Evolutionary conservation across 2,113 vertebrate species (phyloP), one percentile per base, ranked within the genome.

Genomic region (Serinus canaria): DNA sequence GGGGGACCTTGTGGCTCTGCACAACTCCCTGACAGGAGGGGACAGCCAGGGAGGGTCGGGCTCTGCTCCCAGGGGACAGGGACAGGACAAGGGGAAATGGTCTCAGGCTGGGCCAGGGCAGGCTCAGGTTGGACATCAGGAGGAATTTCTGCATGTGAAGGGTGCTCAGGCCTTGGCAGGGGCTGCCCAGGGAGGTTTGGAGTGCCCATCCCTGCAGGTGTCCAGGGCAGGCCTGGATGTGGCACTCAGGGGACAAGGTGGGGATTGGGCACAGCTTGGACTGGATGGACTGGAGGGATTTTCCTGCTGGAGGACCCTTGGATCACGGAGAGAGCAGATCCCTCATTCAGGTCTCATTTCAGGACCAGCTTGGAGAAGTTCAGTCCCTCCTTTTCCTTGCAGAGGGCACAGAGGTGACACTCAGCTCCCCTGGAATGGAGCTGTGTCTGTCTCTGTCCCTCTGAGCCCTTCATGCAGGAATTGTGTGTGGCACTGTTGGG

Each of bases 241-340:
- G 77, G 20, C 77, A 44, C 62, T 79, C 0, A 70, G 79, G 55
- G 6, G 31, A 70, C 24, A 43, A 6, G 55, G 19, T 24, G 53
- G n/a, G 79, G 3, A 50, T 6, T 0, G 3, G 43, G 11, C 52
- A 56, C 44, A 59, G 52, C 0, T 13, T 0, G 24, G 13, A 3
- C 10, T 55, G 2, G 3, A 3, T 55, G 77, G 7, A 0, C 49
- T 47, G 18, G 35, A 15, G n/a, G 22, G 7, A 0, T 56, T 84
- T 66, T 84, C n/a, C 60, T 3, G 0, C 55, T 19, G 3, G 3
- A 3, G 35, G 30, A 10, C 28, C 10, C 35, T 49, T 50, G 44
- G 19, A 5, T 43, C 30, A 0, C 12, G 43, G 56, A n/a, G 31
- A 44, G 58, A 27, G 19, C 68, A 14, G 33, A 17, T 83, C 28